Evolutionary conservation across 2,113 vertebrate genomes (phyloP).

Genomic region (Python bivittatus): DNA sequence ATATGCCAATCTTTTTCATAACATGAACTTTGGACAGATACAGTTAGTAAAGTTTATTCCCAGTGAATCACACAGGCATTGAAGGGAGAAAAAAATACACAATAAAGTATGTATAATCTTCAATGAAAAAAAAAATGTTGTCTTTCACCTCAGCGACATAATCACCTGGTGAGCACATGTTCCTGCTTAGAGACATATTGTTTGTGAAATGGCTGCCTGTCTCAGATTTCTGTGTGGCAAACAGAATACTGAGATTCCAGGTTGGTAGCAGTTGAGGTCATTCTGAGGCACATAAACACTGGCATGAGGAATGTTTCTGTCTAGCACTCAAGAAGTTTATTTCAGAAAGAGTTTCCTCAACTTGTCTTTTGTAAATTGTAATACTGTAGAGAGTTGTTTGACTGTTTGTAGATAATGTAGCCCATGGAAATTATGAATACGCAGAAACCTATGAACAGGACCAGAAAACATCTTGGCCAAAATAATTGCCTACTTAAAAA

Average conservation of each 20-base stretch:
- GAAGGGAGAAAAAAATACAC: constrained; percentile 18
- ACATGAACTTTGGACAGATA: neutral
- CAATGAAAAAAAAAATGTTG: constrained; percentile 44
- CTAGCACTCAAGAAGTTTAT: constrained; percentile 52
- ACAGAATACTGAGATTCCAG: constrained; percentile 50
- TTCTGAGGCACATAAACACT: constrained; percentile 67
- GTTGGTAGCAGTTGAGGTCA: constrained; percentile 58
- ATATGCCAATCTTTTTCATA: constrained; percentile 33
- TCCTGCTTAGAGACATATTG: constrained; percentile 67
- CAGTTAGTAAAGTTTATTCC: constrained; percentile 37
- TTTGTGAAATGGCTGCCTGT: constrained; percentile 70
- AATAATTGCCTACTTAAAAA: constrained; percentile 17
- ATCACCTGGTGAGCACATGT: constrained; percentile 62
- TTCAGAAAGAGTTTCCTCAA: constrained; percentile 5
- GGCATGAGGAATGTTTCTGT: constrained; percentile 61
- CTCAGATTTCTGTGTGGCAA: constrained; percentile 68
- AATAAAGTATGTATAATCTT: constrained; percentile 21
- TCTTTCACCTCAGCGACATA: constrained; percentile 49
- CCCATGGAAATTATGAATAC: constrained; percentile 50
- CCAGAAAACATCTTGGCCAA: neutral
- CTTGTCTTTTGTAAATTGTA: neutral
- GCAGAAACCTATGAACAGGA: neutral
- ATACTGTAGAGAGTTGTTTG: constrained; percentile 39
- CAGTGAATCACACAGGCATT: constrained; percentile 5
- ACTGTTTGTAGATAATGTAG: constrained; percentile 24